Base-by-base conservation (phyloP, 2,888 invertebrate genomes). In the Empis stercorea region DNA sequence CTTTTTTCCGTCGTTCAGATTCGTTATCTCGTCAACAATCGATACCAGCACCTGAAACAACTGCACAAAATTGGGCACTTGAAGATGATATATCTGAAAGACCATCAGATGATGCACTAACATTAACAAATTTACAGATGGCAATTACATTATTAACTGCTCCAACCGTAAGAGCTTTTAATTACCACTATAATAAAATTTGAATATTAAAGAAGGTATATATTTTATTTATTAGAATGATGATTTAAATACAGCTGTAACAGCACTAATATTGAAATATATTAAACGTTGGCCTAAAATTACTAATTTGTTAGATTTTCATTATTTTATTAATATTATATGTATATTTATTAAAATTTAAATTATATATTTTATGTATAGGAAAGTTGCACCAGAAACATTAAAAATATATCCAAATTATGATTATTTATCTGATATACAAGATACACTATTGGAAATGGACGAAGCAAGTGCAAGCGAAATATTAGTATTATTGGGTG, bases 141-240 rank as follows among this genome's bases (percentile, higher is more conserved):
- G 88, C 88, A 34, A 78, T 89, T 55, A 79, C 84, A 59, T 74
- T 87, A 51, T 72, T 89, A 53, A 88, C 87, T 30, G 81, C 85
- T 39, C 88, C 88, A 48, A 80, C 86, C 74, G 87, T 88, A 73
- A 76, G 80, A 51, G n/a, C n/a, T n/a, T n/a, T n/a, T n/a, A n/a
- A n/a, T n/a, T n/a, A n/a, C n/a, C n/a, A n/a, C n/a, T n/a, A n/a
- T n/a, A n/a, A n/a, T n/a, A n/a, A n/a, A n/a, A n/a, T n/a, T n/a
- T n/a, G n/a, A 14, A 37, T 10, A 16, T 15, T 37, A 16, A n/a
- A n/a, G n/a, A n/a, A n/a, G n/a, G 15, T 27, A 10, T 47, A 34
- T 10, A 14, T 39, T 41, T 37, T 39, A 17, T 51, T 37, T 53
- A 55, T 14, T 69, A 78, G 78, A 79, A 79, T 57, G 78, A 78